Percentiles rank a stretch among this genome's conserved stretches.
These are phyloP conservation scores for Acleris emargana DNA, from an alignment of 2,888 invertebrate genomes.

Conservation along the genomic window DNA sequence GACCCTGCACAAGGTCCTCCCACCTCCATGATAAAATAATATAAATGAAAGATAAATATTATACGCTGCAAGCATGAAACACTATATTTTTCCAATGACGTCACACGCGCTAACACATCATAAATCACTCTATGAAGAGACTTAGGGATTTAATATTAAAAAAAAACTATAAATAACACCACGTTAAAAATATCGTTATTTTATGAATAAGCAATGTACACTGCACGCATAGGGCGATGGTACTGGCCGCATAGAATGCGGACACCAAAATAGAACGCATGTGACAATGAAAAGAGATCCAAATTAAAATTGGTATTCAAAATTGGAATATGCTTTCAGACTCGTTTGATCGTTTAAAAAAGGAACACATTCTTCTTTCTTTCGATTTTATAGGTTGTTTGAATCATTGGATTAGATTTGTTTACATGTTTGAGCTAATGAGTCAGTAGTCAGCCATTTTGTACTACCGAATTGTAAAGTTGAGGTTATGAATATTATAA, in stretches of 20 bases:
- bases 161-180: slow-evolving; percentile 26
- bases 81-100: background rate
- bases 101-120: slow-evolving; percentile 9
- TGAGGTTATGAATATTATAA: background rate
- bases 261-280: slow-evolving; percentile 58
- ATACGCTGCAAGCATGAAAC: no score
- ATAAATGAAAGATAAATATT: no score
- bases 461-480: no score
- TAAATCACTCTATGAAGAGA: slow-evolving; percentile 10
- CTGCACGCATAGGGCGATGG: slow-evolving; percentile 51
- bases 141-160: background rate
- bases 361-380: slow-evolving; percentile 14
- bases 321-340: slow-evolving; percentile 35
- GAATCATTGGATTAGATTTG: slow-evolving; percentile 1
- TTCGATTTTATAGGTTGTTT: slow-evolving; percentile 16
- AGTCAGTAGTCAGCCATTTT: background rate
- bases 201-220: slow-evolving; percentile 29
- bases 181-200: slow-evolving; percentile 22
- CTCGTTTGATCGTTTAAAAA: slow-evolving; percentile 22
- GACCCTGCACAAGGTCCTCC: no score
- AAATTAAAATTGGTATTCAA: slow-evolving; percentile 40
- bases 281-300: slow-evolving; percentile 59
- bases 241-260: slow-evolving; percentile 57
- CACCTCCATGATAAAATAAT: no score
- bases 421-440: slow-evolving; percentile 17